Evolutionary conservation across 2,888 invertebrate genomes (phyloP).

Genomic region (Tillus elongatus): DNA sequence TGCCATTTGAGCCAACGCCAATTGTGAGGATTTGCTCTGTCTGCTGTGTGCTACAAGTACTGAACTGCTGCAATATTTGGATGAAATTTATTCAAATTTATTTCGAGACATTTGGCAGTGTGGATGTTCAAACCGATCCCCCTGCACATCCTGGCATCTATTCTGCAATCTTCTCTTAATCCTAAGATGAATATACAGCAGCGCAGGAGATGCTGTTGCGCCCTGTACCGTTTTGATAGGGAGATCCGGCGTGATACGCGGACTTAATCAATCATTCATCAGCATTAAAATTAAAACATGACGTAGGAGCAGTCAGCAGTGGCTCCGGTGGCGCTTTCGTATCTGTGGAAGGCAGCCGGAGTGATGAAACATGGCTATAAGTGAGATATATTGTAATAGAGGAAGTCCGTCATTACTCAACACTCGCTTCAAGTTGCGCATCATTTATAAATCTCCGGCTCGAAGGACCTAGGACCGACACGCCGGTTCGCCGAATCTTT

Average conservation of each 20-base stretch:
- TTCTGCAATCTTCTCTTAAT: conserved; percentile 15
- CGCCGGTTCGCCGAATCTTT: too few relatives aligned
- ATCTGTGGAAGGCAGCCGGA: conserved; percentile 30
- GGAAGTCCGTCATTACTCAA: conserved; percentile 40
- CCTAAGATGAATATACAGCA: conserved; percentile 3
- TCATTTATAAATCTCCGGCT: conserved; percentile 30
- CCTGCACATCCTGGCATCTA: conserved; percentile 24
- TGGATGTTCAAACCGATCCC: background rate
- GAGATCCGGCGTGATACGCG: conserved; percentile 20
- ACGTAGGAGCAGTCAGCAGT: conserved; percentile 17
- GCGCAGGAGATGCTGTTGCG: too few relatives aligned
- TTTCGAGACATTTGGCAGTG: conserved; percentile 11
- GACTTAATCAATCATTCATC: conserved; percentile 34
- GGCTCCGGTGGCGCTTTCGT: conserved; percentile 22
- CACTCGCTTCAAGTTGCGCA: conserved; percentile 30
- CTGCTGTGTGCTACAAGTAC: too few relatives aligned
- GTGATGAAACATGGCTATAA: conserved; percentile 39
- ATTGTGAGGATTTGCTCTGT: too few relatives aligned
- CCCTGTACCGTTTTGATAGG: conserved; percentile 20
- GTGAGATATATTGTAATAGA: conserved; percentile 39
- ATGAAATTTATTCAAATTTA: conserved; percentile 16
- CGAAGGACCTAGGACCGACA: too few relatives aligned
- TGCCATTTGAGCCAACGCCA: too few relatives aligned
- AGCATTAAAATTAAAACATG: conserved; percentile 33
- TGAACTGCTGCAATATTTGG: conserved; percentile 8